Conservation (phyloP, 53 echinoderm and acorn worm genomes). For the Holothuria leucospilota region DNA sequence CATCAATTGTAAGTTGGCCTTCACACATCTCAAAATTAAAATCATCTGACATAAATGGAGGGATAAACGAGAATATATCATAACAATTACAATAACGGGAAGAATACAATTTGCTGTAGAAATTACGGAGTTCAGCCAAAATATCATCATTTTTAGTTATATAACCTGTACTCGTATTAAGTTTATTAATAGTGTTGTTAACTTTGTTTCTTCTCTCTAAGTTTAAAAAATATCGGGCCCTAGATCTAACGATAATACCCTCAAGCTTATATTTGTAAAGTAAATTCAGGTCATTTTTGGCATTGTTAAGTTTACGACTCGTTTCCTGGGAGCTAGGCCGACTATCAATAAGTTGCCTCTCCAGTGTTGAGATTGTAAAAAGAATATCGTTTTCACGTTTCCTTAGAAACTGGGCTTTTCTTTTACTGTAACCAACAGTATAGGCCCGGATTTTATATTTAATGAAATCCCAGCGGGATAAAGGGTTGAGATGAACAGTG, state of each 20-base stretch:
- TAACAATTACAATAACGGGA: not conserved
- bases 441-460: too few relatives aligned
- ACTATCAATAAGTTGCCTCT: too few relatives aligned
- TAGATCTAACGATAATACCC: slow-evolving; percentile 68
- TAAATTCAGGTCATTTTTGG: slow-evolving; percentile 7
- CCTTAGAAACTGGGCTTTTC: too few relatives aligned
- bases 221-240: slow-evolving; percentile 63
- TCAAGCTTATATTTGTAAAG: not conserved
- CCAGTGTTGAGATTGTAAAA: too few relatives aligned
- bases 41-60: slow-evolving; percentile 8
- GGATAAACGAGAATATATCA: not conserved
- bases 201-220: slow-evolving; percentile 53
- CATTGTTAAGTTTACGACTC: not conserved
- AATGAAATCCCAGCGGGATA: too few relatives aligned
- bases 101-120: slow-evolving; percentile 10
- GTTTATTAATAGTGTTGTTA: slow-evolving; percentile 46
- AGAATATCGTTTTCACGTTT: too few relatives aligned
- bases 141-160: slow-evolving; percentile 50
- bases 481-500: too few relatives aligned
- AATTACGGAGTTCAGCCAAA: slow-evolving; percentile 46
- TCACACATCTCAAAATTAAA: slow-evolving; percentile 11
- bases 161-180: slow-evolving; percentile 50
- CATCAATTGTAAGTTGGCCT: slow-evolving; percentile 43
- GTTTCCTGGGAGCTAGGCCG: too few relatives aligned
- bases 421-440: too few relatives aligned